Evolutionary conservation across 1,140 invertebrate genomes (phyloP).

Genomic region (Metopolophium dirhodum): DNA sequence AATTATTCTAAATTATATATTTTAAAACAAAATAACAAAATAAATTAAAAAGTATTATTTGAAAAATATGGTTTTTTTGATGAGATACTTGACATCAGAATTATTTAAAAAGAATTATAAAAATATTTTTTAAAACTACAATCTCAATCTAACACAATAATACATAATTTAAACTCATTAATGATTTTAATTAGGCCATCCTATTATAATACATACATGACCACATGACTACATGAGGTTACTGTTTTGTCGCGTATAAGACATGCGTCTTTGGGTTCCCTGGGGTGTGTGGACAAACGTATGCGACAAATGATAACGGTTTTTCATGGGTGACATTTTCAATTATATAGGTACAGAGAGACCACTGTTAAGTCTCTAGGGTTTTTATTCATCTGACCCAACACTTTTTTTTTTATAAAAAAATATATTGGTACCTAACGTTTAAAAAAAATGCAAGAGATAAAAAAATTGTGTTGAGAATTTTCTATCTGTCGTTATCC

Average conservation of each 20-base stretch:
- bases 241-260: not conserved
- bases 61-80: not conserved
- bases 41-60: not conserved
- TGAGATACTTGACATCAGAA: not conserved
- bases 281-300: not conserved
- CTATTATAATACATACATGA: not conserved
- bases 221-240: not conserved
- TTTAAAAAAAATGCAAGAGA: not conserved
- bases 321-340: constrained; percentile 45
- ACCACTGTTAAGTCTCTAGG: constrained; percentile 31
- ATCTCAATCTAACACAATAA: not conserved
- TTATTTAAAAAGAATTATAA: not conserved
- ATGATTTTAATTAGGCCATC: not conserved
- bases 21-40: not conserved
- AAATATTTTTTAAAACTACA: not conserved
- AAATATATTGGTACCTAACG: constrained; percentile 11
- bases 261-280: not conserved
- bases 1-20: not conserved
- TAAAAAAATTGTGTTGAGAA: constrained; percentile 17
- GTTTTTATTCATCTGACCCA: constrained; percentile 53
- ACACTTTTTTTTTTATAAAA: constrained; percentile 46
- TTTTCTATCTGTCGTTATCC: not conserved
- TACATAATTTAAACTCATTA: not conserved
- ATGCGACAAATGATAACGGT: constrained; percentile 46
- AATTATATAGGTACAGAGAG: constrained; percentile 30